Conservation (phyloP, 2,797 vertebrate genomes). For the Microtus californicus region DNA sequence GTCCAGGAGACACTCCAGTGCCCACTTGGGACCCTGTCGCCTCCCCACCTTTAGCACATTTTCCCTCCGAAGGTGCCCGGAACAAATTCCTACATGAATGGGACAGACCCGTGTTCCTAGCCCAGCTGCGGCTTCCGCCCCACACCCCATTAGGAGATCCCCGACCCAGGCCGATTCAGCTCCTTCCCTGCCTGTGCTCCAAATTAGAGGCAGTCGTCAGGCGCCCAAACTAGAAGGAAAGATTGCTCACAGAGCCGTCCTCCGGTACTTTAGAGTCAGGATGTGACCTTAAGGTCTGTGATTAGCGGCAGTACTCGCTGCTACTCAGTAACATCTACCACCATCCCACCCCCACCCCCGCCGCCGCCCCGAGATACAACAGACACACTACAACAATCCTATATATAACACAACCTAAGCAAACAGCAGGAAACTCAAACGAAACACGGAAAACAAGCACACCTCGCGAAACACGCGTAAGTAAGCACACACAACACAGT, state of each 20-base stretch:
- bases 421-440: neutral
- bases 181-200: neutral
- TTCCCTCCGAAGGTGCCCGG: neutral
- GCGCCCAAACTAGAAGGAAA: neutral
- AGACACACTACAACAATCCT: neutral
- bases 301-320: neutral
- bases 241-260: neutral
- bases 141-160: neutral
- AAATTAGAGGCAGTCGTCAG: neutral
- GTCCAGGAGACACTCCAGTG: neutral
- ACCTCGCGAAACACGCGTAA: neutral
- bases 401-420: constrained; percentile 1
- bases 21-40: neutral
- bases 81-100: neutral
- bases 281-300: constrained; percentile 27
- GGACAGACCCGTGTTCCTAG: neutral
- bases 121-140: neutral
- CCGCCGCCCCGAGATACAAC: neutral
- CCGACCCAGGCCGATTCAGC: neutral
- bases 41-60: neutral
- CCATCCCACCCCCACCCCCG: no score
- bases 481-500: neutral
- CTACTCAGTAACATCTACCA: neutral
- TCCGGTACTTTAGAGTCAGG: constrained; percentile 9
- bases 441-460: neutral